phyloP scores from a whole-genome alignment of 2,113 vertebrate genomes.

The Vulpes lagopus region DNA sequence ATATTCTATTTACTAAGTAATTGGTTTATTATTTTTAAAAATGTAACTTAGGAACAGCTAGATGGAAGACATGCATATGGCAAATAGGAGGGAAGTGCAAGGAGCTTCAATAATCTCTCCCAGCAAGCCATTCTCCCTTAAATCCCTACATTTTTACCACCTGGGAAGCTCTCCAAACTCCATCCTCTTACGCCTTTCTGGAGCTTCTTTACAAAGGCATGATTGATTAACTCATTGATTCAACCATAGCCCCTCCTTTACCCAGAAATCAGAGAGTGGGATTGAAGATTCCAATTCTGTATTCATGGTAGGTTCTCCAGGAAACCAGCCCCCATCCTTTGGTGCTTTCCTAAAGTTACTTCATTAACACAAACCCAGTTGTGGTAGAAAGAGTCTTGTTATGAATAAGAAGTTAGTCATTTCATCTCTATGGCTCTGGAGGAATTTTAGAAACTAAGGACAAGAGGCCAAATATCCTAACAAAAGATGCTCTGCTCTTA shows the following conservation, averaged over 20 bases:
- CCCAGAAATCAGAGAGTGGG: background rate
- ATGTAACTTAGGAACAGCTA: background rate
- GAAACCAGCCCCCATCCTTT: background rate
- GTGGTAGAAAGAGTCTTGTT: background rate
- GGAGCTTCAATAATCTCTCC: background rate
- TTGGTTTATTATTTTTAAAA: background rate
- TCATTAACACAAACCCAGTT: background rate
- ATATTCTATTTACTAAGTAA: background rate
- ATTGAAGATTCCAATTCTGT: background rate
- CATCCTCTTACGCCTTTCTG: background rate
- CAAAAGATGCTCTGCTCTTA: background rate
- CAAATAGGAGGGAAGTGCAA: background rate
- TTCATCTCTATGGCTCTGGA: slow-evolving; percentile 10
- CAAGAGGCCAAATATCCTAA: background rate
- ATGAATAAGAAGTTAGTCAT: background rate
- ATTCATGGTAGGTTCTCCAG: background rate
- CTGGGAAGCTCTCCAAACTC: background rate
- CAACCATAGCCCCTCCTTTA: background rate
- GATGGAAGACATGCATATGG: background rate
- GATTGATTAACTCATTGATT: background rate
- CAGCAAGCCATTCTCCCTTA: background rate
- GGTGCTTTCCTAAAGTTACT: background rate
- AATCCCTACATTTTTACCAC: background rate
- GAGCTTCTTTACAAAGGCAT: background rate
- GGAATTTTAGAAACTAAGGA: background rate